These are phyloP conservation scores for Phasia obesa DNA, from an alignment of 2,888 invertebrate genomes.

Conservation along the genomic window DNA sequence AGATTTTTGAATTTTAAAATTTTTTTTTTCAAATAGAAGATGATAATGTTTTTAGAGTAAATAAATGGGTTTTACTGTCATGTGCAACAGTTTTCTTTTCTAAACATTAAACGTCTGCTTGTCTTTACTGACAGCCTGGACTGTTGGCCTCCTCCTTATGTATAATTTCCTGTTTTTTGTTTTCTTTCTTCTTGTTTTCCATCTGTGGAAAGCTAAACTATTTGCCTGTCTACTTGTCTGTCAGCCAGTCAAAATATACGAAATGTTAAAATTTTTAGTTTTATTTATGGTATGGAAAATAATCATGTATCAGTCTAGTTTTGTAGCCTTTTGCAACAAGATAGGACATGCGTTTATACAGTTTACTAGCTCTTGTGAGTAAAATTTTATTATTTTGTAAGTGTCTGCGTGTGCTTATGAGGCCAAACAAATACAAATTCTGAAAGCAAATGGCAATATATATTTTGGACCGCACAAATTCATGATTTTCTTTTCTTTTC, in stretches of 20 bases:
- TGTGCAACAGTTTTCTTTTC: slow-evolving; percentile 15
- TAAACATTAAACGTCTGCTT: slow-evolving; percentile 37
- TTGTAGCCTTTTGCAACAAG: neutral
- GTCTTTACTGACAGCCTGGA: slow-evolving; percentile 53
- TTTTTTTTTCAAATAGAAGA: slow-evolving; percentile 26
- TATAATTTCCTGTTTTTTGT: slow-evolving; percentile 44
- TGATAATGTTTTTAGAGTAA: slow-evolving; percentile 4
- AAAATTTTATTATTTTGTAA: slow-evolving; percentile 27
- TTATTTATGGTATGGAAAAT: slow-evolving; percentile 24
- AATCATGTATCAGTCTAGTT: slow-evolving; percentile 13
- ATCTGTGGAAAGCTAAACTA: slow-evolving; percentile 72
- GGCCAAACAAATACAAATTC: slow-evolving; percentile 12
- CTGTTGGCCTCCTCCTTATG: slow-evolving; percentile 45
- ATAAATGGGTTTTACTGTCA: slow-evolving; percentile 19
- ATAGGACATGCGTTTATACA: slow-evolving; percentile 29
- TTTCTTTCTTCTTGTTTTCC: neutral
- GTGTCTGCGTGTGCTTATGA: neutral
- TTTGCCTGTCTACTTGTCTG: slow-evolving; percentile 69
- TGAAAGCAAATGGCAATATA: neutral
- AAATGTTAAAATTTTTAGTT: slow-evolving; percentile 39
- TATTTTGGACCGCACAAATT: slow-evolving; percentile 68
- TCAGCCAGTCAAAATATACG: slow-evolving; percentile 67
- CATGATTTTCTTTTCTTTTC: slow-evolving; percentile 65
- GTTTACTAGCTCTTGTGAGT: slow-evolving; percentile 28
- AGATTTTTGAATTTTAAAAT: slow-evolving; percentile 32